Evolutionary conservation across 2,797 vertebrate species (phyloP), one percentile per base, ranked within the genome.

Genomic region (Siniperca obscura): DNA sequence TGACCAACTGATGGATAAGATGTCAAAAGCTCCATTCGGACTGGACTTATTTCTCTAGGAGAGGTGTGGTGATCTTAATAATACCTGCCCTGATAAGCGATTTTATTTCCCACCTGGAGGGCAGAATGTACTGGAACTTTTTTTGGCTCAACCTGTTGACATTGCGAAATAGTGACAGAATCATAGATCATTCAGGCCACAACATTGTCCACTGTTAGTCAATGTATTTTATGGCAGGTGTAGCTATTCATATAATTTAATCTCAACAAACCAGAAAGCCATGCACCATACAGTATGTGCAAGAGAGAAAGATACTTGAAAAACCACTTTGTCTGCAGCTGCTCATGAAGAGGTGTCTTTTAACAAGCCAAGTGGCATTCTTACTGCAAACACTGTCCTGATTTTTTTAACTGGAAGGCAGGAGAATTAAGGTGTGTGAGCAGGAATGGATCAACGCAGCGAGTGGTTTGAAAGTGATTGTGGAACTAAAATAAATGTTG

Each of bases 381-480:
- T 90, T 86, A 50, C 7, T 19, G 19, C 38, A 44, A 27, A 57
- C 42, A 65, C 60, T 46, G 53, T 68, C 74, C 72, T 65, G 60
- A 84, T 68, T 95, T 88, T 87, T 80, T 83, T 0, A 94, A 94
- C 75, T 95, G 93, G 94, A 89, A 34, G 17, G 2, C 4, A 25
- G 88, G 86, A 30, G 0, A 25, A 22, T 17, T 0, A 76, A 30
- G 71, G 91, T 46, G 42, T 52, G 0, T 95, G 94, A 86, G 92
- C 38, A 19, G 90, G 71, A 53, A 91, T 95, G 90, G 80, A 93
- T 84, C 21, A 66, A 40, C 55, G 8, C 0, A 93, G 93, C 22
- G 1, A 76, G 40, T 95, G 94, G 94, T 85, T 93, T 74, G 89
- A 86, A 66, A 90, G 85, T 53, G 65, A 81, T 11, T 95, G 93